These are phyloP conservation scores for Thecocarcelia acutangulata DNA, from an alignment of 2,888 invertebrate genomes.

Conservation along the genomic window DNA sequence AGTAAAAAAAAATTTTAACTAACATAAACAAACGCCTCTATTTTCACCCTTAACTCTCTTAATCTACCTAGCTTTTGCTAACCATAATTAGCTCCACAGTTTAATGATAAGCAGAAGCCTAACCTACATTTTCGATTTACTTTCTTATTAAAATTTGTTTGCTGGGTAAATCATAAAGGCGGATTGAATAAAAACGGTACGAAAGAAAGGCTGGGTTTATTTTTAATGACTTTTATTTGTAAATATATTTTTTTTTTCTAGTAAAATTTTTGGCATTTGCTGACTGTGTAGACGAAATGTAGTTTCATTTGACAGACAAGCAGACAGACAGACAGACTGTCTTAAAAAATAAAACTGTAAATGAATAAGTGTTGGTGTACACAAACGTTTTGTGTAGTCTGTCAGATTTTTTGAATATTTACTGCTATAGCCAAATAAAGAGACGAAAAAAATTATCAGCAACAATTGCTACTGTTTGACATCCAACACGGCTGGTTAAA, in stretches of 20 bases:
- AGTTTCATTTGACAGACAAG: constrained; percentile 16
- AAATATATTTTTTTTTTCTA: constrained; percentile 18
- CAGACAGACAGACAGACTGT: not conserved
- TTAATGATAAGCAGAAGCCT: too few relatives aligned
- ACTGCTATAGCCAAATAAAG: not conserved
- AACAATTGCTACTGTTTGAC: constrained; percentile 60
- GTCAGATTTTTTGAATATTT: constrained; percentile 22
- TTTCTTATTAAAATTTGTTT: too few relatives aligned
- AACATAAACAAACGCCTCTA: too few relatives aligned
- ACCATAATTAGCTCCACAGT: too few relatives aligned
- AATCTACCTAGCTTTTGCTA: too few relatives aligned
- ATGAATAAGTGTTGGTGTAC: not conserved
- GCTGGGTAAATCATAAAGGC: too few relatives aligned
- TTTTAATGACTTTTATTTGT: constrained; percentile 42
- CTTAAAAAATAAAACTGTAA: not conserved
- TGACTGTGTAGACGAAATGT: constrained; percentile 6
- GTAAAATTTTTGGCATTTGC: constrained; percentile 15
- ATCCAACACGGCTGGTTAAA: not conserved
- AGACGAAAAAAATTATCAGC: constrained; percentile 1
- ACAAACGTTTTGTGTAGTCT: not conserved
- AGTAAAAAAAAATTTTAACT: too few relatives aligned
- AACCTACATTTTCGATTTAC: too few relatives aligned
- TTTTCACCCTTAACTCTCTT: too few relatives aligned
- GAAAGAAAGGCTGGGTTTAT: constrained; percentile 51
- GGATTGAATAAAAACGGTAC: not conserved